phyloP scores from a whole-genome alignment of 2,888 invertebrate species.

The Drosophila nigricruria region DNA sequence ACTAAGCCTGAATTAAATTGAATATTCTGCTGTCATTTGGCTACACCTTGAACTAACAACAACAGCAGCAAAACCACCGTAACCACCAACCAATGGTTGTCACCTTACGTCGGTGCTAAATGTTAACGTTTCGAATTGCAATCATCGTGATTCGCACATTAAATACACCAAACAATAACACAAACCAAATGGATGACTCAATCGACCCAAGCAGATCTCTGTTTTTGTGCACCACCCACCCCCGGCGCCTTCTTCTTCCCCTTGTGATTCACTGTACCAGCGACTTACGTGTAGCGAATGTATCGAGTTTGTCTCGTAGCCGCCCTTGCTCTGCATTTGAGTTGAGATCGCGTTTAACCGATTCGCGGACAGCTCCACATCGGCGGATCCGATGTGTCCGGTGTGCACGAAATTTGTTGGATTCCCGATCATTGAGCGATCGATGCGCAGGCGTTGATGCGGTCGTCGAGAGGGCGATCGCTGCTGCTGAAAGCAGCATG shows the following conservation, averaged over 20 bases:
- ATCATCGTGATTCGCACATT: constrained; percentile 60
- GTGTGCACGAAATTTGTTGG: constrained; percentile 98
- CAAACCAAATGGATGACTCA: constrained; percentile 22
- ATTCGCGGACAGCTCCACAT: constrained; percentile 93
- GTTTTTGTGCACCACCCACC: neutral
- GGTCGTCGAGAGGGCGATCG: constrained; percentile 90
- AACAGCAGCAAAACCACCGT: constrained; percentile 2
- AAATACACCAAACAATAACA: constrained; percentile 19
- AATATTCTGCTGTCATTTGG: neutral
- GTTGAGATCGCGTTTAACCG: constrained; percentile 95
- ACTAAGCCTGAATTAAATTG: neutral
- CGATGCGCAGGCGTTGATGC: constrained; percentile 90
- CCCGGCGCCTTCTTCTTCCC: neutral
- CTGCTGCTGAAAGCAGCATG: constrained; percentile 94
- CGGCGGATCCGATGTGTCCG: constrained; percentile 94
- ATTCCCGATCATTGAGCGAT: constrained; percentile 97
- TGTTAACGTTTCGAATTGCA: constrained; percentile 42
- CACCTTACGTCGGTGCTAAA: constrained; percentile 58
- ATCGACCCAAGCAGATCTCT: constrained; percentile 13
- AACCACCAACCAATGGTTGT: constrained; percentile 25
- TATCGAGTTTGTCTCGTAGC: constrained; percentile 90
- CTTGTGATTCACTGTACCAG: neutral
- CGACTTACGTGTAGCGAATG: constrained; percentile 84
- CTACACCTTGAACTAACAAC: constrained; percentile 30
- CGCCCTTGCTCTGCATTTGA: constrained; percentile 98